A percentile compares a stretch with the other conserved stretches of the same genome.
Evolutionary conservation across 2,797 vertebrate species (phyloP).

Genomic region (Dendrocincla tyrannina): DNA sequence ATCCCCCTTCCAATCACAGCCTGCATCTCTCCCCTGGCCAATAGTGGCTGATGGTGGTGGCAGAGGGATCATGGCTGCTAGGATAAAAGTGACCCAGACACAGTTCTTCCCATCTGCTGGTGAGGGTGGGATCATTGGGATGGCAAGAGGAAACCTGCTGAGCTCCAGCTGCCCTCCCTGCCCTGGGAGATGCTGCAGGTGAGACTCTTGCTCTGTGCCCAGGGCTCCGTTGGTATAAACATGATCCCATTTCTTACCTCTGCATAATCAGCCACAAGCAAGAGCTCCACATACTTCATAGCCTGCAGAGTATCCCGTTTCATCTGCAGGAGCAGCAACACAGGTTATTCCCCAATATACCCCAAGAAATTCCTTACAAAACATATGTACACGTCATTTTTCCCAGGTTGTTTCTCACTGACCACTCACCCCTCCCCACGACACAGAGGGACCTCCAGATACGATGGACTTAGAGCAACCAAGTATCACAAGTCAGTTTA

Average conservation of each 20-base stretch:
- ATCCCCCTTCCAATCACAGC: background rate
- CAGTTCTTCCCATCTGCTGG: background rate
- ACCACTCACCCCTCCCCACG: background rate
- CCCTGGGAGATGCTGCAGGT: background rate
- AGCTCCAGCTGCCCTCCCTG: background rate
- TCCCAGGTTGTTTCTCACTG: background rate
- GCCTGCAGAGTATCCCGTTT: constrained; percentile 84
- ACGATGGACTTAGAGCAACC: background rate
- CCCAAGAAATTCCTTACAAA: background rate
- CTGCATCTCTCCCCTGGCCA: background rate
- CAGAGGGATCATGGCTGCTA: background rate
- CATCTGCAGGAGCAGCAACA: constrained; percentile 71
- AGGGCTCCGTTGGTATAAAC: background rate
- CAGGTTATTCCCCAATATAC: background rate
- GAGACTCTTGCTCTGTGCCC: background rate
- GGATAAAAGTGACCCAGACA: background rate
- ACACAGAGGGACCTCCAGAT: background rate
- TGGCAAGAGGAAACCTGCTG: background rate
- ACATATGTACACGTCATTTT: accelerated
- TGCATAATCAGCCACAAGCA: constrained; percentile 91
- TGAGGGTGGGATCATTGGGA: background rate
- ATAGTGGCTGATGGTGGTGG: background rate
- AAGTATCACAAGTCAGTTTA: background rate
- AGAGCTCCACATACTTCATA: constrained; percentile 93
- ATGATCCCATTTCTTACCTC: constrained; percentile 82